Evolutionary conservation across 2,888 invertebrate genomes (phyloP).

Genomic region (Epinotia brunnichana): DNA sequence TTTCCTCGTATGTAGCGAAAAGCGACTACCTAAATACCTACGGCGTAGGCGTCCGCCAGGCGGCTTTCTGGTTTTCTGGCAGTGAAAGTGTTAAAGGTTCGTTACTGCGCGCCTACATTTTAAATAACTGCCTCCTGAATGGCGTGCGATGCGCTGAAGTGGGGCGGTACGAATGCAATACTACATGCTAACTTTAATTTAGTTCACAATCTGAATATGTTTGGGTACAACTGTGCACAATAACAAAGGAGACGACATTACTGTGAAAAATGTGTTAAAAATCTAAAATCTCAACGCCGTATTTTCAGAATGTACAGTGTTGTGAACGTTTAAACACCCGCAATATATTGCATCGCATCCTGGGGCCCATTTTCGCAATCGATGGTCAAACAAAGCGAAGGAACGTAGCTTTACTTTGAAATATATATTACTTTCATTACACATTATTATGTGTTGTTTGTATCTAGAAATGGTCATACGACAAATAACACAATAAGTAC

Average conservation of each 20-base stretch:
- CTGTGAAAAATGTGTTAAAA: slow-evolving; percentile 7
- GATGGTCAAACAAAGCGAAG: neutral
- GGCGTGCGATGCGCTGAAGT: too few species aligned
- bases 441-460: too few species aligned
- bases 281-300: slow-evolving; percentile 2
- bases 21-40: too few species aligned
- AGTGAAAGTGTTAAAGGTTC: too few species aligned
- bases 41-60: too few species aligned
- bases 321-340: slow-evolving; percentile 1
- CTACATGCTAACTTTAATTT: neutral
- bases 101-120: too few species aligned
- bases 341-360: slow-evolving; percentile 7
- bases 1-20: too few species aligned
- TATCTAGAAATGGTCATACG: too few species aligned
- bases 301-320: neutral
- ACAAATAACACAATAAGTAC: too few species aligned
- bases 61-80: too few species aligned
- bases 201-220: neutral
- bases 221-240: neutral
- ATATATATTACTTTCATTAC: neutral
- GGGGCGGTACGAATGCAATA: neutral
- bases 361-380: slow-evolving; percentile 11
- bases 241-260: neutral
- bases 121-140: too few species aligned
- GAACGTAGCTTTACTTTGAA: neutral